Base-by-base conservation (phyloP, 1,140 invertebrate genomes). In the Drosophila arizonae region DNA sequence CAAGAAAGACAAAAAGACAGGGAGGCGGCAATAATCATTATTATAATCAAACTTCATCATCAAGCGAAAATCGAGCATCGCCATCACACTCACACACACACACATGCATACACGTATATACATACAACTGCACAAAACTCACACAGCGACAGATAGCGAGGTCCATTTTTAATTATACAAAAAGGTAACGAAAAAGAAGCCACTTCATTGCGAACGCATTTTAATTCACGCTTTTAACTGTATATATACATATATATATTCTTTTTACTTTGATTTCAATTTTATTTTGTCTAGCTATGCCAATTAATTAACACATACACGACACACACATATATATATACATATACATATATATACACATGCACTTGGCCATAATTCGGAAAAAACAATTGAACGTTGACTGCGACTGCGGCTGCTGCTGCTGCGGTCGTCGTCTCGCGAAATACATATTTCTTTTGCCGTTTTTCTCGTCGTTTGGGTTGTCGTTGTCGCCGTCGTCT, bases 381-480 rank as follows among this genome's bases (percentile, higher is more conserved):
- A 71, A 82, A 86, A 77, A 86, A 87, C 84, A 87, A 87, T 87
- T 87, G 79, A 87, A 87, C 76, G 81, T 87, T 79, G 76, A 77
- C 75, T 89, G 79, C 79, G 71, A 60, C 65, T 63, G 67, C 84
- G 46, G 69, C 76, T 62, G 79, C 75, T 52, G 70, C 62, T 45
- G 62, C 56, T 60, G 62, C 65, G 65, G 77, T 81, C 73, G 65
- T 76, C 71, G 85, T 78, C 77, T 90, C 88, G 86, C 86, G 89
- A 90, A 90, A 90, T 90, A 90, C 89, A 90, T 87, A 85, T 90
- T 90, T 90, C 90, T 90, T 88, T 85, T 77, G 63, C 70, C 73
- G 66, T 75, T 90, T 81, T 85, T 79, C 74, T 86, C 79, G 82
- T 86, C 79, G 82, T 76, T 84, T 80, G 73, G 36, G 72, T 79